Evolutionary conservation across 2,113 vertebrate genomes (phyloP), one percentile per base, ranked within the genome.

Genomic region (Elachura formosa): DNA sequence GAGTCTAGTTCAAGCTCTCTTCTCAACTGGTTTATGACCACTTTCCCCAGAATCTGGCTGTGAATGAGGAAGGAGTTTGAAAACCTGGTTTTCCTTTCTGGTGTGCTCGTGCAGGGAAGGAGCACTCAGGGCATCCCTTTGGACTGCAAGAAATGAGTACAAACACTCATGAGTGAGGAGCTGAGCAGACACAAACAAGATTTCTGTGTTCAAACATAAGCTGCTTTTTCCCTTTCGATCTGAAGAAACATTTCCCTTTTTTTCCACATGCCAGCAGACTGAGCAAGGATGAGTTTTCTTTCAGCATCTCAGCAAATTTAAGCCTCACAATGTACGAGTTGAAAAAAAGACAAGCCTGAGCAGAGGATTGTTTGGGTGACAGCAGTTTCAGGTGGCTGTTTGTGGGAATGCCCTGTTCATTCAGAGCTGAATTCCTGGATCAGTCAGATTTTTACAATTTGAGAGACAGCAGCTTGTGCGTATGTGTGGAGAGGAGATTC

Each of bases 391-490:
- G 74, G 82, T 36, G 38, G 48, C 84, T 89, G 58, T 68, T 89
- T 68, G 78, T 58, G 74, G 81, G 83, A 88, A 94, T 84, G 89
- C 61, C 84, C 68, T 56, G 1, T 18, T 88, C 64, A 5, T 55
- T 63, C 82, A 19, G 83, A 87, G 80, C 51, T 26, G 46, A 48
- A 73, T 88, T 92, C 80, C 84, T 8, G 58, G 55, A 78, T 56
- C 74, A 34, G 36, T 20, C 59, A 36, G 63, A 55, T 54, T 96
- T 75, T 62, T 38, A 64, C 67, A 34, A 12, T 72, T 17, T 67
- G 87, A 92, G 86, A 93, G 88, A 24, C 62, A 91, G 94, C 92
- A 94, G 92, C 88, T 89, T 95, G 80, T 83, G 88, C 17, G 36
- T 90, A 10, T 58, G 56, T 22, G 41, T 84, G 83, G 66, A 46